Conservation (phyloP, 1,140 invertebrate species). For the Acyrthosiphon pisum region DNA sequence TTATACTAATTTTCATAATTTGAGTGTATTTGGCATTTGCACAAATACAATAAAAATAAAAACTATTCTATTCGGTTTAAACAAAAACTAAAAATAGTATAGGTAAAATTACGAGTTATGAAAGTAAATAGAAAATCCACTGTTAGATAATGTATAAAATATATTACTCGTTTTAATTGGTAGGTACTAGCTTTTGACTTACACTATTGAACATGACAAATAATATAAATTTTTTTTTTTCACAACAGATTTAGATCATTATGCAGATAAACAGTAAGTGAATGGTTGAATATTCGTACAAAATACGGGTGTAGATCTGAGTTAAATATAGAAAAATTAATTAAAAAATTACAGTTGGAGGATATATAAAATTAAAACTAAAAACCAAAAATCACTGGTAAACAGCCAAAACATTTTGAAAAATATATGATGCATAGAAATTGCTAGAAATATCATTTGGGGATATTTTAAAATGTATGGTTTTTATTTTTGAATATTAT, state of each 20-base stretch:
- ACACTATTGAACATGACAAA: not conserved
- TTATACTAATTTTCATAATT: not conserved
- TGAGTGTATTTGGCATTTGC: no score
- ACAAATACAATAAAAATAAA: not conserved
- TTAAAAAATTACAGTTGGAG: not conserved
- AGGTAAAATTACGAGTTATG: not conserved
- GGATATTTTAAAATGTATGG: not conserved
- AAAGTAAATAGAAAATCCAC: not conserved
- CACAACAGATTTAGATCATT: not conserved
- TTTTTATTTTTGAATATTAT: not conserved
- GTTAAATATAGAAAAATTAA: not conserved
- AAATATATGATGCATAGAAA: not conserved
- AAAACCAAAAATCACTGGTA: not conserved
- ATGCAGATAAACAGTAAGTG: not conserved
- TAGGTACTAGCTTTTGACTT: not conserved
- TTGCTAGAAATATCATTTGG: not conserved
- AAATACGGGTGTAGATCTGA: not conserved
- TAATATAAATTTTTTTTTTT: no score
- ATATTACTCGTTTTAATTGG: no score
- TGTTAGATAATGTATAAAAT: not conserved
- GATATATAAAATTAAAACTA: not conserved
- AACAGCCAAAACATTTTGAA: not conserved
- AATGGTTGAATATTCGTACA: not conserved
- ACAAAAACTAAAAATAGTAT: not conserved
- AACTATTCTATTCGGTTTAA: not conserved